phyloP scores from a whole-genome alignment of 2,888 invertebrate genomes.

The Xanthia togata region DNA sequence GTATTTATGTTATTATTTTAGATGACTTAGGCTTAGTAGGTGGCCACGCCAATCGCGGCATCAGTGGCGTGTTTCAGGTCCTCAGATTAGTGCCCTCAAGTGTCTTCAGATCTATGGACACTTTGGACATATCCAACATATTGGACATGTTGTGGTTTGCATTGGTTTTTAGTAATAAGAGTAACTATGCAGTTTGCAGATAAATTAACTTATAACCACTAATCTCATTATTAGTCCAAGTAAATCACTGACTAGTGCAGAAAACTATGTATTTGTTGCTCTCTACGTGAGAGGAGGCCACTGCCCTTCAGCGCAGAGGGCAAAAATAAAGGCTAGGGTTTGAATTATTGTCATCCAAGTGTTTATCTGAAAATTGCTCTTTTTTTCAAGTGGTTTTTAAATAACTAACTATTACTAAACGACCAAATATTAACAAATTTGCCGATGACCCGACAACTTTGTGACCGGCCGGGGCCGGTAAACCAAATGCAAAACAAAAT shows the following conservation, averaged over 20 bases:
- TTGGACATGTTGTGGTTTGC: background rate
- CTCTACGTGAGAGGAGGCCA: no score
- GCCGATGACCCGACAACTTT: background rate
- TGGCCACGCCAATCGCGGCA: background rate
- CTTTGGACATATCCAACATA: background rate
- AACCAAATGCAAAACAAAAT: slow-evolving; percentile 43
- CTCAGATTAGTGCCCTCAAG: background rate
- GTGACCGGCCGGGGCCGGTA: background rate
- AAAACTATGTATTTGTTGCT: no score
- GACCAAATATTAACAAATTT: background rate
- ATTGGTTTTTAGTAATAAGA: background rate
- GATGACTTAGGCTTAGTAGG: background rate
- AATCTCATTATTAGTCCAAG: background rate
- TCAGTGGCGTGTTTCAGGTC: background rate
- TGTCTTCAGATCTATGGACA: background rate
- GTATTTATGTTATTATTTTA: no score
- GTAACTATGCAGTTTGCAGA: background rate
- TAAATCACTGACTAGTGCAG: background rate
- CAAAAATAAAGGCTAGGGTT: background rate
- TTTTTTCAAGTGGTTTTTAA: background rate
- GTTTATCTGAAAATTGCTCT: background rate
- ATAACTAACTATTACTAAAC: background rate
- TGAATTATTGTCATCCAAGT: no score
- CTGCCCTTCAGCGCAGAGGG: background rate
- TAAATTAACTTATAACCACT: background rate